Evolutionary conservation across 92 coral and sea anemone genomes (phyloP), one percentile per base, ranked within the genome.

Genomic region (Zoanthus gigantus): DNA sequence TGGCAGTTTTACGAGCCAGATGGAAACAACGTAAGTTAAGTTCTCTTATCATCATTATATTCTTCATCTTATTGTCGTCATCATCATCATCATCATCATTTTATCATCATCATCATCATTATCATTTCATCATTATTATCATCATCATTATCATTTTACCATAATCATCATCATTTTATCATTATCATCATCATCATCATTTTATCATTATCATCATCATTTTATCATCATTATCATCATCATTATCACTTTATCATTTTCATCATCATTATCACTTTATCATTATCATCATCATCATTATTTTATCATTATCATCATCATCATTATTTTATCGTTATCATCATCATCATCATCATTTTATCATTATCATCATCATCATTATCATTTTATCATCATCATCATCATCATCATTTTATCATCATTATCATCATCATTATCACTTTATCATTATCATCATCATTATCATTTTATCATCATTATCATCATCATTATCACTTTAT

Each of bases 1-100:
- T 91, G 94, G 94, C 78, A 71, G 2, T 88, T 74, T 84, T 91
- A 91, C 52, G 83, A 78, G 42, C 89, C 84, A 56, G 46, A 74
- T 29, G 86, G 87, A 32, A 78, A 91, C 46, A 72, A 91, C 84
- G 94, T 91, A 50, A 14, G 30, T 28, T 4, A 18, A 44, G 54
- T 18, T 3, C 71, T 67, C 37, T 4, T 37, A 37, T 37, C 42
- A 37, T 37, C 42, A 37, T 37, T 4, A 37, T 37, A 2, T 37
- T 37, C 42, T 37, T 37, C 42, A 37, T 37, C 42, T 37, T 37
- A 37, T 37, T 4, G 37, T 9, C 13, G 37, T 67, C 9, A 11
- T 7, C 29, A 32, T 23, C 7, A 11, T 0, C 9, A 23, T 23
- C 31, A 18, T 1, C 17, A 8, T 9, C 29, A 65, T 0, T 9